A percentile compares a stretch with the other conserved stretches of the same genome.
Evolutionary conservation across 2,797 vertebrate species (phyloP).

Genomic region (Aplochiton taeniatus): DNA sequence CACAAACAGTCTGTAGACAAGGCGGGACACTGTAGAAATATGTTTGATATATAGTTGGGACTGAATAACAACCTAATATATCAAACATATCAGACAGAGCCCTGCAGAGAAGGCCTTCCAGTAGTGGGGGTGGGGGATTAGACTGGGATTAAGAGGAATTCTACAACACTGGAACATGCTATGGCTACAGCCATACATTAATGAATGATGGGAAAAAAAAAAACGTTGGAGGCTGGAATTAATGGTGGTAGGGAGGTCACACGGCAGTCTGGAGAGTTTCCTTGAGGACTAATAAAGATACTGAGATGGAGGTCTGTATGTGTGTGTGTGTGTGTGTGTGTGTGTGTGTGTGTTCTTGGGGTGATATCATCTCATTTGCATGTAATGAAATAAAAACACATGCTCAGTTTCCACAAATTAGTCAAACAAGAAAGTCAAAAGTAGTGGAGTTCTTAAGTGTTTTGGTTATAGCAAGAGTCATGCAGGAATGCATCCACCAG

Average conservation of each 20-base stretch:
- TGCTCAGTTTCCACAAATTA: too few relatives aligned
- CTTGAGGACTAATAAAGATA: too few relatives aligned
- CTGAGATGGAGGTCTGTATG: too few relatives aligned
- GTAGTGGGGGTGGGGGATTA: conserved; percentile 54
- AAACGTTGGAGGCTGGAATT: neutral
- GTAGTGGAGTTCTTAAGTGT: too few relatives aligned
- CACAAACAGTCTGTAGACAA: conserved; percentile 86
- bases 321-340: too few relatives aligned
- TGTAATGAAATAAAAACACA: too few relatives aligned
- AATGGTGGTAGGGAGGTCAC: conserved; percentile 11
- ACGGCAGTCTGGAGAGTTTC: too few relatives aligned
- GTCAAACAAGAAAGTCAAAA: too few relatives aligned
- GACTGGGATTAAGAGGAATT: conserved; percentile 44
- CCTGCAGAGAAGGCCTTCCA: conserved; percentile 94
- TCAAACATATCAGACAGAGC: conserved; percentile 99
- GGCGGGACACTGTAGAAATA: conserved; percentile 99
- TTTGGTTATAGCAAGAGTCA: too few relatives aligned
- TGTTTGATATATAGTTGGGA: conserved; percentile 99
- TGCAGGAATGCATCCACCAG: too few relatives aligned
- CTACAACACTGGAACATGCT: conserved; percentile 42
- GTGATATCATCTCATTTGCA: too few relatives aligned
- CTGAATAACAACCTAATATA: conserved; percentile 99
- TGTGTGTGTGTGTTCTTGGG: too few relatives aligned
- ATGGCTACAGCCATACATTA: conserved; percentile 32
- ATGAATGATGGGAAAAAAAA: neutral